These are phyloP conservation scores for Entosphenus tridentatus DNA, from an alignment of 2,113 vertebrate species.

Conservation along the genomic window DNA sequence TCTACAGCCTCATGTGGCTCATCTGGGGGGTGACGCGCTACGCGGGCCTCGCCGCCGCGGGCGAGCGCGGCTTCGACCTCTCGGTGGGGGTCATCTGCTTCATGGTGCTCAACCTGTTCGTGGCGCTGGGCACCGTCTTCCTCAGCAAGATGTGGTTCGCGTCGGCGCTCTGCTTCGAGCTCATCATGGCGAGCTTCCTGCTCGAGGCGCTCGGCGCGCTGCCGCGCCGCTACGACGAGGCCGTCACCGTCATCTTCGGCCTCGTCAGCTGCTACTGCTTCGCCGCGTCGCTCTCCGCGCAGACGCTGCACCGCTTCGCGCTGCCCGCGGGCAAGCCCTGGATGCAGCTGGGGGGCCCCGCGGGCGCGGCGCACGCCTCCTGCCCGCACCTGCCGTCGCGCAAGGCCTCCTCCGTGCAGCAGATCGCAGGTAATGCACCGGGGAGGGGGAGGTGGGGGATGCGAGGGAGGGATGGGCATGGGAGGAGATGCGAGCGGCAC, in stretches of 20 bases:
- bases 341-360: constrained; percentile 27
- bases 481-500: too few relatives aligned
- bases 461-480: too few relatives aligned
- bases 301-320: constrained; percentile 30
- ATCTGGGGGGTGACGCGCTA: constrained; percentile 48
- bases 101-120: constrained; percentile 41
- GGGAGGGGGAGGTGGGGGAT: too few relatives aligned
- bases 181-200: constrained; percentile 47
- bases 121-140: constrained; percentile 34
- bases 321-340: constrained; percentile 35
- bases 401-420: constrained; percentile 38
- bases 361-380: constrained; percentile 16
- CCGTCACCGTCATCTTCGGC: constrained; percentile 41
- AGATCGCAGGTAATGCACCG: constrained; percentile 40
- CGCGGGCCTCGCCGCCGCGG: constrained; percentile 23
- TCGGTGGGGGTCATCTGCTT: constrained; percentile 37
- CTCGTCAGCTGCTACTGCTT: constrained; percentile 62
- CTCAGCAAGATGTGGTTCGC: constrained; percentile 35
- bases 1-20: constrained; percentile 49
- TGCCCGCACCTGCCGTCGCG: constrained; percentile 42
- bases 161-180: constrained; percentile 36
- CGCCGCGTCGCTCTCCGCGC: constrained; percentile 32
- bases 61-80: constrained; percentile 27
- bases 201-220: constrained; percentile 31
- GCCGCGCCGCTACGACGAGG: constrained; percentile 39